Percentiles rank a stretch among this genome's conserved stretches.
Evolutionary conservation across 2,888 invertebrate genomes (phyloP).

Genomic region (Choristoneura rosaceana): DNA sequence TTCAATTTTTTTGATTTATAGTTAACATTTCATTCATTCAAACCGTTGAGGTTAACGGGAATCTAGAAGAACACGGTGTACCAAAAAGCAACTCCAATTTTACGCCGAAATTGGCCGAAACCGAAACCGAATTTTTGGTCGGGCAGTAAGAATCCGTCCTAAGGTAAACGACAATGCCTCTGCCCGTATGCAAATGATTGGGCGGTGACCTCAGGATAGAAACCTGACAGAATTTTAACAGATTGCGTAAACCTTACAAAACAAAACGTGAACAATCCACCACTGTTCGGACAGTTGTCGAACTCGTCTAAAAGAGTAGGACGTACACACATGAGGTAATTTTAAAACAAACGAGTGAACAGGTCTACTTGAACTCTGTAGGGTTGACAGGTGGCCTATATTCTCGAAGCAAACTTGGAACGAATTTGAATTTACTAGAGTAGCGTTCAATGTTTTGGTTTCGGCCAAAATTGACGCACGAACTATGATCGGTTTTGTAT

Average conservation of each 20-base stretch:
- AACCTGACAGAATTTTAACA: conserved; percentile 26
- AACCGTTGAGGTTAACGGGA: too few relatives aligned
- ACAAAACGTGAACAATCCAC: conserved; percentile 34
- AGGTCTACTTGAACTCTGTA: conserved; percentile 19
- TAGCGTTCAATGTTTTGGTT: too few relatives aligned
- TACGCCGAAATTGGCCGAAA: too few relatives aligned
- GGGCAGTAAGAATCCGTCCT: not conserved
- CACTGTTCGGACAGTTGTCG: conserved; percentile 24
- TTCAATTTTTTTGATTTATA: too few relatives aligned
- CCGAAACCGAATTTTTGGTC: too few relatives aligned
- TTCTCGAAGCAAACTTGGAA: not conserved
- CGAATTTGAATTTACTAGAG: too few relatives aligned
- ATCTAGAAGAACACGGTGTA: too few relatives aligned
- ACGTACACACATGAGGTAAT: conserved; percentile 45
- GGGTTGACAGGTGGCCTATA: conserved; percentile 20
- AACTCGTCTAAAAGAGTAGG: conserved; percentile 31
- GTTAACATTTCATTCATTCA: too few relatives aligned
- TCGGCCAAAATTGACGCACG: too few relatives aligned
- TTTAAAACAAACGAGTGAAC: conserved; percentile 49
- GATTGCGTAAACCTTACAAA: conserved; percentile 38
- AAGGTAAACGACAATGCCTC: conserved; percentile 3
- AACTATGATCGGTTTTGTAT: too few relatives aligned
- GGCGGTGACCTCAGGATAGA: conserved; percentile 5
- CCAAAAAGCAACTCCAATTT: too few relatives aligned
- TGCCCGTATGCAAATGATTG: conserved; percentile 2